Evolutionary conservation across 2,113 vertebrate genomes (phyloP), one percentile per base, ranked within the genome.

Genomic region (Diphyllodes magnificus): DNA sequence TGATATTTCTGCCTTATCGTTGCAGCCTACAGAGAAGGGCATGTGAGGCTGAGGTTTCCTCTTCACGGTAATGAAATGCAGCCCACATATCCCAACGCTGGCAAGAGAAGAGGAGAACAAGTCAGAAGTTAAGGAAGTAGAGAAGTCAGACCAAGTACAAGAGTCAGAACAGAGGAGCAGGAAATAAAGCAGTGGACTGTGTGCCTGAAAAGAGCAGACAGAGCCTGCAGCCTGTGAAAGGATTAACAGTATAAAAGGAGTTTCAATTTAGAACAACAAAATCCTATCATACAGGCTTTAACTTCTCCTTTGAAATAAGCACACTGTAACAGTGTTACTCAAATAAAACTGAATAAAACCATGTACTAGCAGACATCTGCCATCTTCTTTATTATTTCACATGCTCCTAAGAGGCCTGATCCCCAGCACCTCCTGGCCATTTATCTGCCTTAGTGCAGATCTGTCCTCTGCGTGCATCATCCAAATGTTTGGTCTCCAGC

Each of bases 111-210:
- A 95, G 91, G 76, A 94, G 95, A 96, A 28, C 92, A 77, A 96
- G 96, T 97, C 95, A 96, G 90, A 95, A 96, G 96, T 92, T 91
- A 95, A 97, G 96, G 96, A 96, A 97, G 90, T 65, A 72, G 92
- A 93, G 90, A 95, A 95, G 90, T 95, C 83, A 63, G 94, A 97
- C 76, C 90, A 77, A 97, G 86, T 95, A 88, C 95, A 94, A 91
- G 92, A 97, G 85, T 91, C 92, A 95, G 90, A 96, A 97, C 92
- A 94, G 90, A 94, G 88, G 66, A 83, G 75, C 93, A 90, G 91
- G 96, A 96, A 97, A 95, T 92, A 92, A 93, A 96, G 93, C 84
- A 65, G 49, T 86, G 86, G 93, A 94, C 87, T 93, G 79, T 92
- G 91, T 51, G 73, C 75, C 86, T 95, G 89, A 89, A 93, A 95